Percentiles rank a stretch among this genome's conserved stretches.
Evolutionary conservation across 2,113 vertebrate species (phyloP).

Genomic region (Hypomesus transpacificus): DNA sequence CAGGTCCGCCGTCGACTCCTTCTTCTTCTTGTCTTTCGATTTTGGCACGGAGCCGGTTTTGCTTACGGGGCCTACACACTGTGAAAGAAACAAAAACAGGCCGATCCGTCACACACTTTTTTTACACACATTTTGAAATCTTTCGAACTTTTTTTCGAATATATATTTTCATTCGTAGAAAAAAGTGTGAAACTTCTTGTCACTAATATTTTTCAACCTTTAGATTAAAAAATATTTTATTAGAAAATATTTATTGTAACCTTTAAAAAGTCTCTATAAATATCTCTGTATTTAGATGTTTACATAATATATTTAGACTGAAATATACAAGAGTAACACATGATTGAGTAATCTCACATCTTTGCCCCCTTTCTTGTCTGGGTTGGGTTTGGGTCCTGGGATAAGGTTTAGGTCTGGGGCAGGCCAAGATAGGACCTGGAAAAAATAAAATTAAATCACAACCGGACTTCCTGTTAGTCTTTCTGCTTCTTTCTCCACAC

Average conservation of each 20-base stretch:
- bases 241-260: too few relatives aligned
- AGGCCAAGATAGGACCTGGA: conserved; percentile 73
- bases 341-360: fast-evolving
- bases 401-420: conserved; percentile 9
- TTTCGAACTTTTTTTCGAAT: too few relatives aligned
- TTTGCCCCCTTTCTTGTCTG: conserved; percentile 37
- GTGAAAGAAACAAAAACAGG: conserved; percentile 2
- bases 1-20: conserved; percentile 43
- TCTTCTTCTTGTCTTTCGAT: conserved; percentile 62
- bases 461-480: not conserved
- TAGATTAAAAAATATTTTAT: too few relatives aligned
- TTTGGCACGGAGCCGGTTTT: conserved; percentile 47
- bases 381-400: conserved; percentile 38
- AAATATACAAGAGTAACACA: not conserved
- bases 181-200: not conserved
- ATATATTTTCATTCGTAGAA: too few relatives aligned
- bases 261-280: too few relatives aligned
- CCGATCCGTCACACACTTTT: not conserved
- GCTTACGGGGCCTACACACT: conserved; percentile 21
- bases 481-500: not conserved
- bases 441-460: not conserved
- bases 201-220: not conserved
- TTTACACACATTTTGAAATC: not conserved
- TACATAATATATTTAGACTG: not conserved
- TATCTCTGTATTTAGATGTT: too few relatives aligned